These are phyloP conservation scores for Rhombomys opimus DNA, from an alignment of 2,113 vertebrate species.

Conservation along the genomic window DNA sequence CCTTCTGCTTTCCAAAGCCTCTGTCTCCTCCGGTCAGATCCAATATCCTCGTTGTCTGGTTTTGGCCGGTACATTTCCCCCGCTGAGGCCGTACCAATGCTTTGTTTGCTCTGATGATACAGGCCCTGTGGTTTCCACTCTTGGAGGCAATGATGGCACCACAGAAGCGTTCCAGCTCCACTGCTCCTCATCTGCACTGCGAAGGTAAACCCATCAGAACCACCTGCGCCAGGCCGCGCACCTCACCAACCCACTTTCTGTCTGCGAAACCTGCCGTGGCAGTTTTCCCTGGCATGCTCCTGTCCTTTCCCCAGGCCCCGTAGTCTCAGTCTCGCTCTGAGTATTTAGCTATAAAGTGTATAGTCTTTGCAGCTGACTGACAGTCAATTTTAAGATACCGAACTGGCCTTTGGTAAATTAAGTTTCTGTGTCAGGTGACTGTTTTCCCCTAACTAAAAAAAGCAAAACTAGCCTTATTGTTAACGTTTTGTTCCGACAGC, in stretches of 20 bases:
- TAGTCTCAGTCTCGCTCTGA: neutral
- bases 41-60: neutral
- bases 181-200: conserved; percentile 83
- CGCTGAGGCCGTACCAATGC: neutral
- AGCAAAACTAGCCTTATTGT: conserved; percentile 44
- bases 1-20: neutral
- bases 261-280: neutral
- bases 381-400: conserved; percentile 57
- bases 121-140: conserved; percentile 97
- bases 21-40: neutral
- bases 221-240: neutral
- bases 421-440: neutral
- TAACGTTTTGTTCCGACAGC: conserved; percentile 86
- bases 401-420: neutral
- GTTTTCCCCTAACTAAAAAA: neutral
- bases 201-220: conserved; percentile 87
- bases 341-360: conserved; percentile 13
- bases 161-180: conserved; percentile 91
- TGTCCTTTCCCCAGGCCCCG: neutral
- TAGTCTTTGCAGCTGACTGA: conserved; percentile 24
- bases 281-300: neutral
- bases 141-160: conserved; percentile 97
- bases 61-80: neutral
- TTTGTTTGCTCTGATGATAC: neutral
- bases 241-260: neutral